A percentile compares a stretch with the other conserved stretches of the same genome.
Conservation (phyloP, 1,140 invertebrate genomes). For the Apis mellifera region DNA sequence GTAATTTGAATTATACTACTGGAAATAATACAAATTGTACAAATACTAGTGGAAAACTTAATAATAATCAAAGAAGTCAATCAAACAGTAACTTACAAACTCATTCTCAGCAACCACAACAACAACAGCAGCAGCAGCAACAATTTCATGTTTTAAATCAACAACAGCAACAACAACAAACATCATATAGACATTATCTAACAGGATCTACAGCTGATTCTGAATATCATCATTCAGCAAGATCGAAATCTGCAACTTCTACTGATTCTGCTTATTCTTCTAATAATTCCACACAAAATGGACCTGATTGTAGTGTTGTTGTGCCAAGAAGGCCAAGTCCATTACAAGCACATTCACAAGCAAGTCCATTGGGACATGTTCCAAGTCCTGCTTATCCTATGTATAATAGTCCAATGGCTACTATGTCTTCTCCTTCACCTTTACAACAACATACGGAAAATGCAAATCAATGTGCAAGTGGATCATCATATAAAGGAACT, state of each 20-base stretch:
- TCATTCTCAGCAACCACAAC: constrained; percentile 72
- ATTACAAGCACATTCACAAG: constrained; percentile 85
- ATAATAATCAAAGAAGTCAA: constrained; percentile 76
- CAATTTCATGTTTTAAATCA: constrained; percentile 73
- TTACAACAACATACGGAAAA: constrained; percentile 83
- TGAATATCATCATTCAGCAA: constrained; percentile 83
- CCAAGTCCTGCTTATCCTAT: constrained; percentile 89
- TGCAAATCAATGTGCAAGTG: constrained; percentile 72
- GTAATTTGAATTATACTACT: constrained; percentile 83
- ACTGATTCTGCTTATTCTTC: constrained; percentile 85
- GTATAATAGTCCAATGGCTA: constrained; percentile 90
- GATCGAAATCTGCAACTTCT: constrained; percentile 85
- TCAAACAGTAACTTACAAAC: constrained; percentile 72
- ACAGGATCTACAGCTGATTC: constrained; percentile 83
- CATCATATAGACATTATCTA: constrained; percentile 84
- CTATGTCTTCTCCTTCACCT: constrained; percentile 85
- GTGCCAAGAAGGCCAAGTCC: constrained; percentile 86
- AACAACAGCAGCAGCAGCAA: constrained; percentile 66
- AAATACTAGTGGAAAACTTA: constrained; percentile 70
- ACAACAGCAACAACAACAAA: constrained; percentile 69
- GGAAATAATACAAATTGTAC: constrained; percentile 77
- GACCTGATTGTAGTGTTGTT: constrained; percentile 85
- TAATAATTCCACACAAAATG: constrained; percentile 83
- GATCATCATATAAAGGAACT: constrained; percentile 78
- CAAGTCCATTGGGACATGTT: constrained; percentile 85